These are phyloP conservation scores for Muricea muricata DNA, from an alignment of 92 coral and sea anemone genomes.

Conservation along the genomic window DNA sequence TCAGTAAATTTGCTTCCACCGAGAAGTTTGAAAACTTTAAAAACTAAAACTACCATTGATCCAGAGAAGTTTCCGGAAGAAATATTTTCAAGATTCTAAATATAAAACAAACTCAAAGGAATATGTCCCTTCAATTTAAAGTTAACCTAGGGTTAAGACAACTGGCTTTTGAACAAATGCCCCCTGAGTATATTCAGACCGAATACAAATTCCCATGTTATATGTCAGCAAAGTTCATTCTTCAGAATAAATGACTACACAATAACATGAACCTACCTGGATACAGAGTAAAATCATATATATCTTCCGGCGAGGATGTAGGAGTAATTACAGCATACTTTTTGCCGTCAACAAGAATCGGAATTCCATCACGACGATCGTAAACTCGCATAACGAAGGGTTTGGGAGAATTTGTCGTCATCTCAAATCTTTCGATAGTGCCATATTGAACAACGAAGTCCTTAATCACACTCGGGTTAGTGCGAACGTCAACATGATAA, in stretches of 20 bases:
- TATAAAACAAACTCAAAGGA: no score
- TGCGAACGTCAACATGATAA: constrained; percentile 10
- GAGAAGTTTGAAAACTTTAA: no score
- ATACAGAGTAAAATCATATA: background rate
- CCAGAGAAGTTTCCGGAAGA: no score
- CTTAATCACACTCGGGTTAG: background rate
- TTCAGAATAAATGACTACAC: background rate
- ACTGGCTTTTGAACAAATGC: no score
- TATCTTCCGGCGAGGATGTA: background rate
- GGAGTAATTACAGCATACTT: background rate
- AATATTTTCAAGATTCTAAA: no score
- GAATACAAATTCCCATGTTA: no score
- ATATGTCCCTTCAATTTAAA: no score
- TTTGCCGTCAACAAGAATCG: background rate
- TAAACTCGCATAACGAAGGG: background rate
- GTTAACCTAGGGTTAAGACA: no score
- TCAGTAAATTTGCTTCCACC: no score
- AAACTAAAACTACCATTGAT: no score
- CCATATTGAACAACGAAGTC: background rate
- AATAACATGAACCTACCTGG: background rate
- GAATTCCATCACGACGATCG: constrained; percentile 29
- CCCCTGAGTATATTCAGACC: no score
- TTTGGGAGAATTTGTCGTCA: background rate
- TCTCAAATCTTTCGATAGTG: background rate
- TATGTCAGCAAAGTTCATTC: no score